Base-by-base conservation (phyloP, 1,140 invertebrate species). In the Tribolium madens region DNA sequence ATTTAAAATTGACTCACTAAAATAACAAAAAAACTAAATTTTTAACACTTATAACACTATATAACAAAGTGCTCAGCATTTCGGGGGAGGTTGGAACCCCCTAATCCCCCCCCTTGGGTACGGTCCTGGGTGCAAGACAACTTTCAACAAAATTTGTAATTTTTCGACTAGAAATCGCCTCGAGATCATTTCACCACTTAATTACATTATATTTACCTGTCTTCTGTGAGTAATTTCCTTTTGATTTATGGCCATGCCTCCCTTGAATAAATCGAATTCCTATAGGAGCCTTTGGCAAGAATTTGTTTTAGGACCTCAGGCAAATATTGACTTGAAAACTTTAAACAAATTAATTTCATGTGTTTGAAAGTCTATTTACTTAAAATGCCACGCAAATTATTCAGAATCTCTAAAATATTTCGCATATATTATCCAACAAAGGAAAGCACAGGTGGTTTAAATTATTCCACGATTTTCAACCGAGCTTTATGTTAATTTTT, bases 181-280 rank as follows among this genome's bases (percentile, higher is more conserved):
- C 36, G 2, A 9, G n/a, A 42, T 10, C 9, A 42, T 42, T 42
- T 42, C 9, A 42, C 9, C 36, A 57, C 17, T 57, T 18, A 57
- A 57, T 18, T 57, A 18, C 18, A 21, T 57, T 57, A 57, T 57
- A 52, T 52, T 52, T 52, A 52, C 13, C 50, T 52, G 50, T 14
- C 50, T 7, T 52, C 12, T 15, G 50, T 52, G 2, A 52, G 13
- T 15, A 52, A 52, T 5, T 47, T 47, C 5, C 46, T 47, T 17
- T 52, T 52, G 50, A 52, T 52, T 52, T 52, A 52, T 52, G 50
- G 50, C 17, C 13, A 7, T 17, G 50, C 3, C 50, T 17, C n/a
- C n/a, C 13, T 15, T 52, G 6, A 31, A 52, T 17, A 52, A 52
- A 52, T 52, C 50, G n/a, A 52, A 52, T 12, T 52, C 13, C 50